Conservation (phyloP, 2,888 invertebrate species). For the Andrena marginata region DNA sequence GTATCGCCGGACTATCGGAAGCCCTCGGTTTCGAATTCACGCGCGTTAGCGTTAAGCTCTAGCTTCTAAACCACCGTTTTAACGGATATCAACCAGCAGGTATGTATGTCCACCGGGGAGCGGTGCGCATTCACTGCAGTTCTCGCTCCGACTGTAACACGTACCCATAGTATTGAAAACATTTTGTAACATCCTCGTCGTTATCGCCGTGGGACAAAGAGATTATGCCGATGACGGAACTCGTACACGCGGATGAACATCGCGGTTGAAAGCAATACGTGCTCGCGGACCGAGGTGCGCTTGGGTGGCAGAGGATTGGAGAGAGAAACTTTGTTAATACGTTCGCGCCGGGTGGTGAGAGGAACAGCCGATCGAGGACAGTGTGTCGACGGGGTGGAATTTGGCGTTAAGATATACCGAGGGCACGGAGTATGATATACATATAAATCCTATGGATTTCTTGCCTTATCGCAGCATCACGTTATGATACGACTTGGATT, state of each 20-base stretch:
- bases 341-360: constrained; percentile 39
- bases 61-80: not conserved
- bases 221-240: constrained; percentile 63
- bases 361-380: constrained; percentile 42
- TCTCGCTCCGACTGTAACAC: not conserved
- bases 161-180: constrained; percentile 56
- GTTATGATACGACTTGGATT: constrained; percentile 44
- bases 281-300: constrained; percentile 61
- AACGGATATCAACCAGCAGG: not conserved
- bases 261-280: constrained; percentile 69
- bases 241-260: constrained; percentile 59
- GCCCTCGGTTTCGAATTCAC: not conserved
- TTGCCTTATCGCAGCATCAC: constrained; percentile 57
- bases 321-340: constrained; percentile 25
- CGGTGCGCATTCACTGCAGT: not conserved
- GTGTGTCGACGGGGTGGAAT: constrained; percentile 42
- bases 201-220: constrained; percentile 49
- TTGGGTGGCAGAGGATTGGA: constrained; percentile 33
- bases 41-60: not conserved
- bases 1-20: no score
- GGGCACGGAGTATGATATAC: constrained; percentile 40
- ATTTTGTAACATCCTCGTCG: constrained; percentile 68
- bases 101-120: not conserved
- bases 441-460: constrained; percentile 74
- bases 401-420: constrained; percentile 45